These are phyloP conservation scores for Melikaiella ostensackeni DNA, from an alignment of 2,888 invertebrate genomes.

Conservation along the genomic window DNA sequence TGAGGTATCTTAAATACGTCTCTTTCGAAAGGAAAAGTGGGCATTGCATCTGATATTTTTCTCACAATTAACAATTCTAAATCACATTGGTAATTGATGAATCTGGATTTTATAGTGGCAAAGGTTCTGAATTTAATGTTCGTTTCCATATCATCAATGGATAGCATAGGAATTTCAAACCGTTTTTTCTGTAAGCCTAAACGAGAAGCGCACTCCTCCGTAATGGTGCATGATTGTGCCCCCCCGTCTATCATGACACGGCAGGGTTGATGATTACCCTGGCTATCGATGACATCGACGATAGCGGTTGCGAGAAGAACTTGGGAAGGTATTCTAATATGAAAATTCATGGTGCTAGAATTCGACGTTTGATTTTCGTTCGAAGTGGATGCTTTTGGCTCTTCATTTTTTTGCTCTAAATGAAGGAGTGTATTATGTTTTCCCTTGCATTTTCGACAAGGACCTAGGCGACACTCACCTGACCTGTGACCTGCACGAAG, in stretches of 20 bases:
- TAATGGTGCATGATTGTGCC: neutral
- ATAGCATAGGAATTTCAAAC: conserved; percentile 1
- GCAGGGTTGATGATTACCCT: conserved; percentile 25
- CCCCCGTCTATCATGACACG: conserved; percentile 34
- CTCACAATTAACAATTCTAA: neutral
- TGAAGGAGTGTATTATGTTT: neutral
- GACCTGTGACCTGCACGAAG: neutral
- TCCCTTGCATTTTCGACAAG: neutral
- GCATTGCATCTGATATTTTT: neutral
- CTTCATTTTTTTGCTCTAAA: neutral
- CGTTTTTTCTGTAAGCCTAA: neutral
- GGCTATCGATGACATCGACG: conserved; percentile 7
- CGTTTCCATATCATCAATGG: neutral
- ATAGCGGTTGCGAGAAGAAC: conserved; percentile 20
- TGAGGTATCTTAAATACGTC: neutral
- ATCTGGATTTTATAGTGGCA: conserved; percentile 1
- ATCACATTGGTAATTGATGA: neutral
- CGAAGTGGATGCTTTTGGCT: neutral
- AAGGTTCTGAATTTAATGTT: conserved; percentile 11
- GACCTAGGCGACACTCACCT: neutral
- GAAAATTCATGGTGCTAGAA: too few relatives aligned
- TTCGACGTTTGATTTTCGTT: too few relatives aligned
- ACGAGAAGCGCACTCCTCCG: neutral
- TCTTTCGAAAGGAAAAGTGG: neutral
- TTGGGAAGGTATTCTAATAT: too few relatives aligned